These are phyloP conservation scores for Coccyzus lansbergi DNA, from an alignment of 2,797 vertebrate genomes.

Conservation along the genomic window DNA sequence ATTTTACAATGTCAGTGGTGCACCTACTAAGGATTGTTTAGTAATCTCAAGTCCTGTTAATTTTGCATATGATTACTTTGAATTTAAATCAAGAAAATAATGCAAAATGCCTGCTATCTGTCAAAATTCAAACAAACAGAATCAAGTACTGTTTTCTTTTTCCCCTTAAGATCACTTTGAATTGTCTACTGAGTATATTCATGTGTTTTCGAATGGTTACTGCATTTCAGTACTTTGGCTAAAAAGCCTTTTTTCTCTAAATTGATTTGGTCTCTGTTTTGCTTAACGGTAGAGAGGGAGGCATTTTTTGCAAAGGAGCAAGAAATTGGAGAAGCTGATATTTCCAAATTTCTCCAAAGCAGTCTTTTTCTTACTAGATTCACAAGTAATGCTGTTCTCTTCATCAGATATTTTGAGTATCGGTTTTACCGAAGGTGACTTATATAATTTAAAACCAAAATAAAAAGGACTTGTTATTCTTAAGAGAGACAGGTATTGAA, in stretches of 20 bases:
- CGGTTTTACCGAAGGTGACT: neutral
- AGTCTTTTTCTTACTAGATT: neutral
- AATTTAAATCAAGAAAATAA: constrained; percentile 3
- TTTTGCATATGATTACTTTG: neutral
- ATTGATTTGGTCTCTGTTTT: neutral
- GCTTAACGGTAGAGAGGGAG: neutral
- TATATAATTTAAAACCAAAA: neutral
- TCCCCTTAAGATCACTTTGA: neutral
- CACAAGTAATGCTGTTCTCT: neutral
- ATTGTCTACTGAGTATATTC: neutral
- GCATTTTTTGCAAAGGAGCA: neutral
- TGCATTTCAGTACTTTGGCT: neutral
- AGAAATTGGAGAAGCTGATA: neutral
- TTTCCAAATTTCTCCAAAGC: neutral
- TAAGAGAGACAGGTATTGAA: neutral
- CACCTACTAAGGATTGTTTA: constrained; percentile 5
- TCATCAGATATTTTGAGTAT: neutral
- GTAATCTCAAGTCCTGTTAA: constrained; percentile 14
- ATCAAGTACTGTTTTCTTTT: neutral
- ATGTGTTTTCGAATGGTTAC: neutral
- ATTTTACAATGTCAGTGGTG: neutral
- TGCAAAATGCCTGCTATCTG: neutral
- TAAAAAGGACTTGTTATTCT: neutral
- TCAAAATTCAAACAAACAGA: neutral
- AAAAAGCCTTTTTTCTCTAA: neutral